Evolutionary conservation across 2,113 vertebrate species (phyloP).

Genomic region (Pseudorectes ferrugineus): DNA sequence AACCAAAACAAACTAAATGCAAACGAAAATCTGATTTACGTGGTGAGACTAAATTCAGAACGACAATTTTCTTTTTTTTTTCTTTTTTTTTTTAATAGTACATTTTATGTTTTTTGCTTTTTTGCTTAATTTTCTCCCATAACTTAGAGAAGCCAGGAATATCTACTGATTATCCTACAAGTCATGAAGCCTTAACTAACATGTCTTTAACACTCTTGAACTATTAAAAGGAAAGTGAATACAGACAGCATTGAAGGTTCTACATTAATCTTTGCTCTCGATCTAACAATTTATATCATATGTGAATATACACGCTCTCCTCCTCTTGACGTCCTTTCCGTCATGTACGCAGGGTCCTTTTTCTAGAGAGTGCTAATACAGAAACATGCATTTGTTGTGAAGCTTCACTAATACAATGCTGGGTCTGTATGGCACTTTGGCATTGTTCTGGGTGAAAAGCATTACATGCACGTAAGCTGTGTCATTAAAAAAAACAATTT

Average conservation of each 20-base stretch:
- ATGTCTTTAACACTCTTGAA: neutral
- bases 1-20: rapidly evolving
- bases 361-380: neutral
- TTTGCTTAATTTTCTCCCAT: neutral
- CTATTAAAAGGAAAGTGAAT: neutral
- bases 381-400: slow-evolving; percentile 1
- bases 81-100: neutral
- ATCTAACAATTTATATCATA: neutral
- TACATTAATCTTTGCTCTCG: neutral
- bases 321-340: neutral
- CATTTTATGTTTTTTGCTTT: neutral
- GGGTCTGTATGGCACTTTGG: neutral
- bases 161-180: neutral
- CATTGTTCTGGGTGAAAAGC: slow-evolving; percentile 8
- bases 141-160: neutral
- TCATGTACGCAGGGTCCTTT: neutral
- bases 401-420: neutral
- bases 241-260: neutral
- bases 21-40: neutral
- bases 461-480: neutral
- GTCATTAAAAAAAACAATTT: neutral
- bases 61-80: neutral
- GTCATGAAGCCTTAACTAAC: neutral
- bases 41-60: neutral
- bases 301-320: neutral